Base-by-base conservation (phyloP, 2,888 invertebrate species). In the Polydesmus complanatus region DNA sequence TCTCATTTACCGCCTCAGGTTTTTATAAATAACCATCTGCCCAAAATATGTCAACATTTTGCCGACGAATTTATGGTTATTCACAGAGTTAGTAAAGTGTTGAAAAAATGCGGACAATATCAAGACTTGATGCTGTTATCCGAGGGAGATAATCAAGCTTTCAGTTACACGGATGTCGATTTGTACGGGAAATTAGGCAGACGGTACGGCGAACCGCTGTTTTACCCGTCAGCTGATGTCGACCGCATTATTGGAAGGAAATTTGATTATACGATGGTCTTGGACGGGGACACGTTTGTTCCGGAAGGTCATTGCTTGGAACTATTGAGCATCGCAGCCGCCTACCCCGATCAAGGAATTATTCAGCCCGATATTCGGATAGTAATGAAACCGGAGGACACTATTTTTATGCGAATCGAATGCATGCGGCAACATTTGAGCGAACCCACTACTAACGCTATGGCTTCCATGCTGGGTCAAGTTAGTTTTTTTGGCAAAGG, bases 51-150 rank as follows among this genome's bases (percentile, higher is more conserved):
- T 52, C 47, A 52, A 8, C 21, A 56, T 18, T 60, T 60, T 37
- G 55, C 59, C 21, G 53, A 59, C 3, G 60, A 62, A 22, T 63
- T 62, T 50, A 62, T 63, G 63, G 61, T 61, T 37, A 55, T 63
- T 21, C 63, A 63, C 51, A 37, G 63, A 14, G 63, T 63, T 18
- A 63, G 63, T 55, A 57, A 62, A 18, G 63, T 63, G 21, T 51
- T 63, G n/a, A 63, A 63, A 50, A 63, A 63, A 50, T 63, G 63
- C 48, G 63, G 63, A 22, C 63, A 63, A 37, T 63, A 63, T 52
- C 63, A 63, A 37, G 63, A 63, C 25, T 56, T 63, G 25, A 63
- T 63, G 63, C 49, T 63, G 37, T 49, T 63, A 3, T 63, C 63
- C 14, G 61, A 63, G 49, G 63, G 63, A 3, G 63, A 63, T 22